Base-by-base conservation (phyloP, 2,797 vertebrate genomes). In the Acipenser transmontanus region DNA sequence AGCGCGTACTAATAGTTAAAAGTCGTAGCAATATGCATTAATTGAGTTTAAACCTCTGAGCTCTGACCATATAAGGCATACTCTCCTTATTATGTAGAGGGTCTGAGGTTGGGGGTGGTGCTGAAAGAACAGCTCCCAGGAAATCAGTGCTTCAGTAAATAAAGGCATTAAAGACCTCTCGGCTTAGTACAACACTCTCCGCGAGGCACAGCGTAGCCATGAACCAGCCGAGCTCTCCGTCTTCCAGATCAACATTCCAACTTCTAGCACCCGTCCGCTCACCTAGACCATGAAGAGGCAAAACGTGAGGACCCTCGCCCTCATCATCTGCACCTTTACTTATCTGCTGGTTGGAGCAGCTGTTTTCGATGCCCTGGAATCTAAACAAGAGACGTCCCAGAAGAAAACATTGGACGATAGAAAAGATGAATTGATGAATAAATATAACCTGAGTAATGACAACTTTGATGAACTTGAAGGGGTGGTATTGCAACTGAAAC, bases 301-400 rank as follows among this genome's bases (percentile, higher is more conserved):
- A 76, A 95, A 95, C 89, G 91, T 94, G 84, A 77, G 95, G 82
- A 95, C 94, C 79, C 84, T 95, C 78, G 91, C 91, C 47, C 93
- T 96, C 77, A 95, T 96, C 86, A 79, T 91, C 81, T 94, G 93
- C 86, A 95, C 93, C 84, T 93, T 95, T 81, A 91, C 92, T 70
- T 96, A 97, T 86, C 89, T 96, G 86, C 87, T 96, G 75, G 94
- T 94, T 71, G 94, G 95, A 61, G 94, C 95, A 66, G 93, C 93
- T 69, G 93, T 97, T 70, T 97, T 96, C 84, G 93, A 94, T 84
- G 93, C 84, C 70, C 80, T 97, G 71, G 95, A 97, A 74, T 95
- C 93, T 47, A 80, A 84, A 68, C 74, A 85, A 54, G 94, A 97
- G 85, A 91, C 85, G 74, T 79, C 71, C 50, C 89, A 93, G 78